Evolutionary conservation across 2,797 vertebrate species (phyloP).

Genomic region (Scarus forsteni): DNA sequence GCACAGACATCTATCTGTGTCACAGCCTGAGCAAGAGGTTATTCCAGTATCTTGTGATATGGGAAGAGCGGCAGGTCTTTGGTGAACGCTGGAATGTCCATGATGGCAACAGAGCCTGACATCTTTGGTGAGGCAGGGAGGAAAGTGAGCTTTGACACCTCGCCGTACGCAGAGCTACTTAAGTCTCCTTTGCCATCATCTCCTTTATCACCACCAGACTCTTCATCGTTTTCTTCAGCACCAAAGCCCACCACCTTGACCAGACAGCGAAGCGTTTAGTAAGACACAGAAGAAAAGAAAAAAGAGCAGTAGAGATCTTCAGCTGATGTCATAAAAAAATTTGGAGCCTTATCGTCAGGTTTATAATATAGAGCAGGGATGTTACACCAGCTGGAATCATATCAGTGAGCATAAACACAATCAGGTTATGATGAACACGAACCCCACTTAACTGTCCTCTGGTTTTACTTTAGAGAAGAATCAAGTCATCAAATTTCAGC

Average conservation of each 20-base stretch:
- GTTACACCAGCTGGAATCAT: no score
- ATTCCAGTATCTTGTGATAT: constrained; percentile 95
- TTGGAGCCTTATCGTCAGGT: no score
- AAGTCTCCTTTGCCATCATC: constrained; percentile 30
- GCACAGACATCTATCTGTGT: constrained; percentile 22
- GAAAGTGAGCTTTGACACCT: constrained; percentile 91
- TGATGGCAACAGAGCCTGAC: constrained; percentile 81
- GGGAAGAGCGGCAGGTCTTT: constrained; percentile 90
- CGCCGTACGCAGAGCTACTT: constrained; percentile 83
- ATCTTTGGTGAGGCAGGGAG: constrained; percentile 86
- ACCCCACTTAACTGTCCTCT: no score
- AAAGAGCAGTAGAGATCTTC: no score
- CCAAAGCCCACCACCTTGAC: constrained; percentile 94
- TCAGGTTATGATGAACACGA: no score
- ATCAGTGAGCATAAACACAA: no score
- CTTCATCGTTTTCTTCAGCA: constrained; percentile 86
- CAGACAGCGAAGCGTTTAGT: constrained; percentile 26
- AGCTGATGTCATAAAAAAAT: no score
- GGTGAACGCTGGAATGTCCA: constrained; percentile 91
- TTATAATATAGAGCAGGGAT: no score
- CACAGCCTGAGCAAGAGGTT: constrained; percentile 40
- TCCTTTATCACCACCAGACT: constrained; percentile 23
- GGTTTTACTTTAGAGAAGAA: no score
- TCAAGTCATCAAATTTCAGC: no score
- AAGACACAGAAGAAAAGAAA: not conserved